A percentile compares a stretch with the other conserved stretches of the same genome.
Evolutionary conservation across 2,888 invertebrate species (phyloP).

Genomic region (Patella pellucida): DNA sequence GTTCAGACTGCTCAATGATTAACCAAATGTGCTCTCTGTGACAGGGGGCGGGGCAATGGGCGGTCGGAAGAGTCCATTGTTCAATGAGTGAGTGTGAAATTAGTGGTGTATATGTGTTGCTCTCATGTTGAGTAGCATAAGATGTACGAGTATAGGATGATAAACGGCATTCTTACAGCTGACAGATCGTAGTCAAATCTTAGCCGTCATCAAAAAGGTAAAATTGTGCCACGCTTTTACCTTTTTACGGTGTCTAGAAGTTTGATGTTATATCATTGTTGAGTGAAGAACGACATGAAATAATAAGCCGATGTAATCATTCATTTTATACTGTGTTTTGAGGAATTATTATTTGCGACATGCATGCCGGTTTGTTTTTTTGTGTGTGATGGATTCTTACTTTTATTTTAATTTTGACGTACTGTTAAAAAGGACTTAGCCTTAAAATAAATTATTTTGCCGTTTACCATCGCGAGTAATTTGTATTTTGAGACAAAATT

Average conservation of each 20-base stretch:
- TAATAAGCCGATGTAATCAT: slow-evolving; percentile 2
- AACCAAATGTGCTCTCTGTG: slow-evolving; percentile 27
- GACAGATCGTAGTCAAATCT: slow-evolving; percentile 9
- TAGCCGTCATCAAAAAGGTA: slow-evolving; percentile 7
- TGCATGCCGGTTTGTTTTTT: neutral
- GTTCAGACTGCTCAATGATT: slow-evolving; percentile 12
- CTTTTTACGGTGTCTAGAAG: neutral
- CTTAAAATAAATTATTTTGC: too few species aligned
- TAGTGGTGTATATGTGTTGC: slow-evolving; percentile 9
- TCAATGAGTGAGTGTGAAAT: slow-evolving; percentile 19
- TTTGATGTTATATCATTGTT: slow-evolving; percentile 6
- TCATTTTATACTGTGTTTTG: slow-evolving; percentile 3
- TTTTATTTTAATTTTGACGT: too few species aligned
- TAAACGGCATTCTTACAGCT: slow-evolving; percentile 11
- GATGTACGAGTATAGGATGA: slow-evolving; percentile 11
- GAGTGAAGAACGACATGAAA: slow-evolving; percentile 2
- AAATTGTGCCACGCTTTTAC: slow-evolving; percentile 10
- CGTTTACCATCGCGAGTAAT: too few species aligned
- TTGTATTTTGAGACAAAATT: too few species aligned
- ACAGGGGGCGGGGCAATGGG: slow-evolving; percentile 43
- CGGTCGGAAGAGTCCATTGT: slow-evolving; percentile 38
- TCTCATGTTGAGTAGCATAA: slow-evolving; percentile 7
- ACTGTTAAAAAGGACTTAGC: too few species aligned
- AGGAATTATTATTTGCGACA: neutral
- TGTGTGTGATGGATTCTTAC: neutral